phyloP scores from a whole-genome alignment of 1,140 invertebrate genomes.

The Zaprionus kolodkinae region DNA sequence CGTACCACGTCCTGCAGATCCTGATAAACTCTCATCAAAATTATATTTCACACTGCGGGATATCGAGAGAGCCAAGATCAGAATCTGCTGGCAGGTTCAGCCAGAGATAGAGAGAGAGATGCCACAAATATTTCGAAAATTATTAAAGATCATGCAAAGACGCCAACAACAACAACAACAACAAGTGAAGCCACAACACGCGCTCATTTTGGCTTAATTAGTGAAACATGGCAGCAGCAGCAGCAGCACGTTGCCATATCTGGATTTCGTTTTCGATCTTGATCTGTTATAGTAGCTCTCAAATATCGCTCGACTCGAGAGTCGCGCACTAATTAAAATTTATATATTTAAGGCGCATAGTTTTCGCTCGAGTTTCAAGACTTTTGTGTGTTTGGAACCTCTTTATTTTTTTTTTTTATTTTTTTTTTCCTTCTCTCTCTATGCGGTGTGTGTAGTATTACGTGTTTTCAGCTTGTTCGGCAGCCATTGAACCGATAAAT shows the following conservation, averaged over 20 bases:
- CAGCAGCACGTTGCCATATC: slow-evolving; percentile 45
- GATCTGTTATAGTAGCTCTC: slow-evolving; percentile 57
- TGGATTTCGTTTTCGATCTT: slow-evolving; percentile 65
- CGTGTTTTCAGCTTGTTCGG: slow-evolving; percentile 50
- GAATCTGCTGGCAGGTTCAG: slow-evolving; percentile 31
- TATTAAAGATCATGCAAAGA: slow-evolving; percentile 81
- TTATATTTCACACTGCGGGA: slow-evolving; percentile 81
- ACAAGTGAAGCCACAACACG: slow-evolving; percentile 55
- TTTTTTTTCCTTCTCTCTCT: slow-evolving; percentile 33
- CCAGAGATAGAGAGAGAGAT: slow-evolving; percentile 21
- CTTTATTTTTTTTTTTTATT: slow-evolving; percentile 28
- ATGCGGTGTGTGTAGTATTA: slow-evolving; percentile 49
- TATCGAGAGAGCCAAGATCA: slow-evolving; percentile 62
- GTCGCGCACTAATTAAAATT: slow-evolving; percentile 73
- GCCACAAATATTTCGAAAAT: slow-evolving; percentile 77
- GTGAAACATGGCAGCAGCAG: slow-evolving; percentile 73
- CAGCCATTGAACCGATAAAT: slow-evolving; percentile 74
- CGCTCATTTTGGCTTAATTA: slow-evolving; percentile 80
- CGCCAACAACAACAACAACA: slow-evolving; percentile 22
- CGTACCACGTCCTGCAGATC: slow-evolving; percentile 12
- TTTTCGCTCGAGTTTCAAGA: slow-evolving; percentile 52
- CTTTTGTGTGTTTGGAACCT: slow-evolving; percentile 11
- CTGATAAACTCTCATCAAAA: slow-evolving; percentile 83
- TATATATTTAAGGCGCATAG: slow-evolving; percentile 71
- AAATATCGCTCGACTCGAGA: slow-evolving; percentile 63